Base-by-base conservation (phyloP, 2,888 invertebrate genomes). In the Criorhina ranunculi region DNA sequence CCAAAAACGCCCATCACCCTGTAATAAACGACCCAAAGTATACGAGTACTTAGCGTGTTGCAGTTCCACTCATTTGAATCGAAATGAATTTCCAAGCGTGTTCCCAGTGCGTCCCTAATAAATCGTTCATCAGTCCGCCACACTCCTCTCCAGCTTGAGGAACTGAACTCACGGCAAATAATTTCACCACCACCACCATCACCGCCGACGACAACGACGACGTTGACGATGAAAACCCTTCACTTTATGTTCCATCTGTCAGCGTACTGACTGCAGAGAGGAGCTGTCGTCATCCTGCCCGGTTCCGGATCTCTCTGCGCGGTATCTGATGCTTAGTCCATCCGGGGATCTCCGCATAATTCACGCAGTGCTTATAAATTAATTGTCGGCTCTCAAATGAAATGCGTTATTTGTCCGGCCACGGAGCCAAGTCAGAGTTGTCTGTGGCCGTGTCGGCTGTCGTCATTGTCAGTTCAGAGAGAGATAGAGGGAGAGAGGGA, bases 371-470 rank as follows among this genome's bases (percentile, higher is more conserved):
- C 59, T 85, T 86, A 82, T 79, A 87, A 87, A 86, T 86, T 87
- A 87, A 87, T 83, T 85, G 86, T 87, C 87, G 82, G 86, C 87
- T 87, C 87, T 87, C 85, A 86, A 87, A 87, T 87, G 86, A 87
- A 87, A 87, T 80, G 81, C 86, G 83, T 85, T 80, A 78, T 72
- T 82, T 78, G 75, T 73, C 51, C 12, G 51, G 42, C 70, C 82
- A 66, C 60, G 40, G 42, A 69, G 69, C 51, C 42, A 40, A 55
- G 35, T 29, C 46, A 40, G 42, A 53, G 24, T 6, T 33, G 55
- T 67, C 75, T 46, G 33, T 44, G 4, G 57, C 4, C 19, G 37
- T 37, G 59, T 60, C 29, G 42, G 40, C n/a, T 59, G 29, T 49
- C 35, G 44, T 44, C 44, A 49, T 51, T 15, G 15, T 53, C 66